phyloP scores from a whole-genome alignment of 2,888 invertebrate genomes.

The Rhamphomyia laevipes region DNA sequence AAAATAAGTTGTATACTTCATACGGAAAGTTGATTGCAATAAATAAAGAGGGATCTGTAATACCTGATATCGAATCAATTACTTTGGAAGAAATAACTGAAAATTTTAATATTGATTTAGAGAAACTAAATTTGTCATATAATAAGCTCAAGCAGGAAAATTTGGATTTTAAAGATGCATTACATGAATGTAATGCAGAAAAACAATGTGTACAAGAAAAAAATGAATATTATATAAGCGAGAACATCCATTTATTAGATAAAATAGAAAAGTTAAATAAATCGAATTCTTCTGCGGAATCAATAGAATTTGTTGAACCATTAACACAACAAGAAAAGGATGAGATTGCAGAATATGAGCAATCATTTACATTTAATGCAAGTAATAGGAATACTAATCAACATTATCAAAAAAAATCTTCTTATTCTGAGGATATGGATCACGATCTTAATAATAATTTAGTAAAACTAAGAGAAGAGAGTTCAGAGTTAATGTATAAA shows the following conservation, averaged over 20 bases:
- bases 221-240: conserved; percentile 53
- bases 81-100: conserved; percentile 69
- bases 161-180: conserved; percentile 32
- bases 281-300: conserved; percentile 63
- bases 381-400: conserved; percentile 1
- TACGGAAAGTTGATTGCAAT: conserved; percentile 32
- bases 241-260: conserved; percentile 61
- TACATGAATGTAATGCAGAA: conserved; percentile 47
- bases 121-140: conserved; percentile 27
- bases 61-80: conserved; percentile 63
- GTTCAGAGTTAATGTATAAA: conserved; percentile 51
- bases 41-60: conserved; percentile 55
- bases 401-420: conserved; percentile 1
- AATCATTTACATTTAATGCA: too few relatives aligned
- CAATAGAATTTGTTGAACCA: conserved; percentile 61
- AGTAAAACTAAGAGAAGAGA: conserved; percentile 48
- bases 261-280: conserved; percentile 58
- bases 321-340: conserved; percentile 58
- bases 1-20: conserved; percentile 41
- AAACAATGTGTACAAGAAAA: conserved; percentile 49
- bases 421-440: conserved; percentile 19
- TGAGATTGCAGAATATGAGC: conserved; percentile 49
- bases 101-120: conserved; percentile 38
- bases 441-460: conserved; percentile 44
- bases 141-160: conserved; percentile 7